Conservation (phyloP, 2,888 invertebrate species). For the Phymatocera aterrima region DNA sequence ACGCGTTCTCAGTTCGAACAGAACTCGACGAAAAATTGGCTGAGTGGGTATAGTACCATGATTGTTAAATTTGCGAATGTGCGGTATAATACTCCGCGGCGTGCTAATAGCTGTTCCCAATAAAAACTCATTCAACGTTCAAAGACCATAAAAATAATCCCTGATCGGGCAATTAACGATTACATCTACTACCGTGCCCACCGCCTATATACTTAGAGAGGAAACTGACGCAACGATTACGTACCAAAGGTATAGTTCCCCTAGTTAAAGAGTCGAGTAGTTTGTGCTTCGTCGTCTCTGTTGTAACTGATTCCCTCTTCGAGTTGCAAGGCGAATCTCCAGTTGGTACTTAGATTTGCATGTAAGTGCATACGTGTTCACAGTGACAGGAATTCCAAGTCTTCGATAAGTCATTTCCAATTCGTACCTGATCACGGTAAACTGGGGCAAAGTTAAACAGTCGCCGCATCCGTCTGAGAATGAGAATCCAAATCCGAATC, state of each 20-base stretch:
- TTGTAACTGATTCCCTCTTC: conserved; percentile 9
- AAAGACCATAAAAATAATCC: conserved; percentile 11
- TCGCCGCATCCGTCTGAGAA: not conserved
- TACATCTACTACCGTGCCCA: not conserved
- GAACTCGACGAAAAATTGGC: not conserved
- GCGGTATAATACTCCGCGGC: not conserved
- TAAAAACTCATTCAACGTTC: not conserved
- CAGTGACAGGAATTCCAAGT: conserved; percentile 7
- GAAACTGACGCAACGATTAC: conserved; percentile 40
- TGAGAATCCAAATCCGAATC: not conserved
- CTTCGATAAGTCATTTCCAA: not conserved
- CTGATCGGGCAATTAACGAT: conserved; percentile 37
- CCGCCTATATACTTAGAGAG: not conserved
- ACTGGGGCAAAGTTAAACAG: conserved; percentile 2
- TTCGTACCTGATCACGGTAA: not conserved
- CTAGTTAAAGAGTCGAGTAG: conserved; percentile 29
- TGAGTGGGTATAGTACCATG: not conserved
- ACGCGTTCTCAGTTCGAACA: not conserved
- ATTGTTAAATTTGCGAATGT: not conserved
- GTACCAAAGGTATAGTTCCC: conserved; percentile 15
- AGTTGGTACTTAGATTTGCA: not conserved
- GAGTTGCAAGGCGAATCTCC: conserved; percentile 8
- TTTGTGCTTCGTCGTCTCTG: not conserved
- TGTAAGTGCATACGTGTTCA: too few relatives aligned
- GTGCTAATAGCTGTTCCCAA: not conserved